Conservation (phyloP, 1,140 invertebrate species). For the Cyclargus thomasi region DNA sequence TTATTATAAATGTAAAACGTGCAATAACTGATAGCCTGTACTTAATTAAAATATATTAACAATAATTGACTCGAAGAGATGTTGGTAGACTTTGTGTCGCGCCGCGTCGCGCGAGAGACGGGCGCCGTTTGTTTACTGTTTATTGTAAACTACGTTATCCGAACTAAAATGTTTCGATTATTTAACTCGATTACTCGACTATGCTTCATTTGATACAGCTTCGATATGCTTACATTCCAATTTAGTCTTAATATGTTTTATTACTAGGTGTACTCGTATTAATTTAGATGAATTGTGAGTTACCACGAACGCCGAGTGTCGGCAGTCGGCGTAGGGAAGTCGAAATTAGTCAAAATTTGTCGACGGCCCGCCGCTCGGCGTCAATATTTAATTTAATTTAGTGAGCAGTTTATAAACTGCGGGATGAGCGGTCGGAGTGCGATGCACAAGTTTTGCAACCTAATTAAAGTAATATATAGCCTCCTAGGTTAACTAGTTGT, state of each 20-base stretch:
- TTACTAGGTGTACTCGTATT: constrained; percentile 54
- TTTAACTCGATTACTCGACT: constrained; percentile 43
- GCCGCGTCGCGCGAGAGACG: constrained; percentile 33
- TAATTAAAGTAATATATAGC: constrained; percentile 46
- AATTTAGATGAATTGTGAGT: constrained; percentile 66
- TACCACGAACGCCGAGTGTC: constrained; percentile 33
- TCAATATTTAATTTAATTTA: constrained; percentile 14
- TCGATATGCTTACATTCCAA: constrained; percentile 61
- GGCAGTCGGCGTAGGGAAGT: not conserved
- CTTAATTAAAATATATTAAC: constrained; percentile 73
- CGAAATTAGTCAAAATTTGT: constrained; percentile 7
- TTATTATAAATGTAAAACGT: constrained; percentile 75
- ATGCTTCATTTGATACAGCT: constrained; percentile 61
- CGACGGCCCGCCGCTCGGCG: not conserved
- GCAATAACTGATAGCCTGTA: constrained; percentile 74
- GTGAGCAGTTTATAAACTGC: constrained; percentile 26
- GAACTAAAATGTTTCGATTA: constrained; percentile 37
- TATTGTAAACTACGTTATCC: constrained; percentile 67
- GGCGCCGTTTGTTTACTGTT: constrained; percentile 60
- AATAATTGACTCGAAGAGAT: constrained; percentile 58
- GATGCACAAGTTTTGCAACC: constrained; percentile 65
- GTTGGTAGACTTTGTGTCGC: constrained; percentile 44
- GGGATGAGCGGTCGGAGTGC: constrained; percentile 27
- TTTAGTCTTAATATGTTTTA: constrained; percentile 64
- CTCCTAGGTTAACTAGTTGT: constrained; percentile 58